A percentile compares a stretch with the other conserved stretches of the same genome.
phyloP scores from a whole-genome alignment of 1,140 invertebrate species.

The Lucilia cuprina region DNA sequence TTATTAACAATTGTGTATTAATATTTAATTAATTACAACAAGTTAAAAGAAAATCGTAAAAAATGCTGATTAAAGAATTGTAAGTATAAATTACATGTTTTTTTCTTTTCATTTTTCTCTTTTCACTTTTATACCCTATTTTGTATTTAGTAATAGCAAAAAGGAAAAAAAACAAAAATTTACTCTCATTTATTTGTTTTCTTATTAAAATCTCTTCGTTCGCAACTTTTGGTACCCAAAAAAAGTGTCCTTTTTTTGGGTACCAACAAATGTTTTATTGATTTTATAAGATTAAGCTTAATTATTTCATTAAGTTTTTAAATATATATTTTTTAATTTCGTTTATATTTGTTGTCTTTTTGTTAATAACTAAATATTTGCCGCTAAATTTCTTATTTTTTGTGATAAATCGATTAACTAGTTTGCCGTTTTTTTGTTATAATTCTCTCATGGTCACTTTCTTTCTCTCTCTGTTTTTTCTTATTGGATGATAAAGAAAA shows the following conservation, averaged over 20 bases:
- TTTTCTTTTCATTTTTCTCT: neutral
- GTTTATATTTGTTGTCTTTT: neutral
- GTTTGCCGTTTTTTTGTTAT: neutral
- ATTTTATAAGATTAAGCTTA: neutral
- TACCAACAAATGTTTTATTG: neutral
- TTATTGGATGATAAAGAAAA: neutral
- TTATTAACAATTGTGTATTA: no score
- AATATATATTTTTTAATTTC: neutral
- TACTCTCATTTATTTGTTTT: neutral
- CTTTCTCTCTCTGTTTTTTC: neutral
- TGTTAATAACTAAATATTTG: neutral
- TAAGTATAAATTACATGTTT: conserved; percentile 14
- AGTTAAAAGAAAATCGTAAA: conserved; percentile 17
- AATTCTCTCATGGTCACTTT: neutral
- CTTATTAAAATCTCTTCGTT: neutral
- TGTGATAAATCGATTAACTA: conserved; percentile 15
- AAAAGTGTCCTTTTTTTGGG: neutral
- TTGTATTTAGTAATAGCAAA: neutral
- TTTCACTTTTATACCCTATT: neutral
- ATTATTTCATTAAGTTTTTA: neutral
- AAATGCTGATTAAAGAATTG: conserved; percentile 38
- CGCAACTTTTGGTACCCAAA: no score
- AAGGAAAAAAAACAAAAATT: neutral
- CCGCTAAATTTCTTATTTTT: conserved; percentile 5
- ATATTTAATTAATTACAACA: neutral